Evolutionary conservation across 2,888 invertebrate species (phyloP).

Genomic region (Cryptocheilus praepositus): DNA sequence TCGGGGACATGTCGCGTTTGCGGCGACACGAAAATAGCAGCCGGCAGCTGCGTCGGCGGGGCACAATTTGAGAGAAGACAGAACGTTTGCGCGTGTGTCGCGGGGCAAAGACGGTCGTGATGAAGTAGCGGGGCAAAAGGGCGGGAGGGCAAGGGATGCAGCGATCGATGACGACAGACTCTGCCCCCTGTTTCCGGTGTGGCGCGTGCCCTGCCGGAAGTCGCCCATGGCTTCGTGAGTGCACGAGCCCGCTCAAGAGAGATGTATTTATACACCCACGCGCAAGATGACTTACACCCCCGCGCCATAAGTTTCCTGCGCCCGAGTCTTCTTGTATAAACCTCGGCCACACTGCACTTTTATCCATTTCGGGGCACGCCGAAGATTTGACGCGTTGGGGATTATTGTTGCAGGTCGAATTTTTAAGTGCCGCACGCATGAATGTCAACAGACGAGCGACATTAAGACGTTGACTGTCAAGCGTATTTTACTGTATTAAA

Average conservation of each 20-base stretch:
- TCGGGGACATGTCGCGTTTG: background rate
- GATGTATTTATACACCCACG: conserved; percentile 32
- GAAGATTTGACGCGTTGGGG: too few relatives aligned
- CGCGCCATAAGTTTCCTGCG: too few relatives aligned
- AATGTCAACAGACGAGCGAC: too few relatives aligned
- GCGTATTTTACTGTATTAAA: too few relatives aligned
- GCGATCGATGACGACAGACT: conserved; percentile 54
- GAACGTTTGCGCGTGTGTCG: conserved; percentile 27
- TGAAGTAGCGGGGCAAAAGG: background rate
- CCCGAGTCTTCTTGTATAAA: too few relatives aligned
- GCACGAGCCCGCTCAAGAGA: background rate
- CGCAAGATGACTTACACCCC: background rate
- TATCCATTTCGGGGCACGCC: too few relatives aligned
- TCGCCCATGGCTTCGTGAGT: conserved; percentile 17
- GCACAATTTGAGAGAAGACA: conserved; percentile 42
- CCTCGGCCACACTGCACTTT: too few relatives aligned
- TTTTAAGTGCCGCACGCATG: too few relatives aligned
- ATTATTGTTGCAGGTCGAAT: too few relatives aligned
- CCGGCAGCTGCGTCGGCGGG: conserved; percentile 22
- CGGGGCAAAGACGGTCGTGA: conserved; percentile 12
- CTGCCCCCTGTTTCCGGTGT: conserved; percentile 60
- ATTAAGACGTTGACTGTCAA: too few relatives aligned
- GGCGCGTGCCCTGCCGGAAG: conserved; percentile 65
- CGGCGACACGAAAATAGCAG: conserved; percentile 50
- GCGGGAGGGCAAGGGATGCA: conserved; percentile 23